These are phyloP conservation scores for Helicolenus hilgendorfi DNA, from an alignment of 2,797 vertebrate genomes.

Conservation along the genomic window DNA sequence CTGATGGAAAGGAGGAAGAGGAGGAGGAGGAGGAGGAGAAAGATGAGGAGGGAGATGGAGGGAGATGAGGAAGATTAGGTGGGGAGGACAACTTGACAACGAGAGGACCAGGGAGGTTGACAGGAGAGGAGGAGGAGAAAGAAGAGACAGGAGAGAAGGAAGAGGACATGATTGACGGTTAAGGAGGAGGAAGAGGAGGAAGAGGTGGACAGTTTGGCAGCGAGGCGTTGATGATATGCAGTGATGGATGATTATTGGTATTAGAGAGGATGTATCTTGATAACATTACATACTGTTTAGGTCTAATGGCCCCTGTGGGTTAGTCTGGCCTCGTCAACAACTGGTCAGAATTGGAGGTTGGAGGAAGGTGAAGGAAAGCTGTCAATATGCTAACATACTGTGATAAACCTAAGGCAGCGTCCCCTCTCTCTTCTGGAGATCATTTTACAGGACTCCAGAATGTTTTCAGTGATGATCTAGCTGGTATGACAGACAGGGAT, in stretches of 20 bases:
- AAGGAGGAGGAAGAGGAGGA: conserved; percentile 4
- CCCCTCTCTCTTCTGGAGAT: no score
- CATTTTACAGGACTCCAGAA: no score
- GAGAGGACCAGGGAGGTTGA: conserved; percentile 22
- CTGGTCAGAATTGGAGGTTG: no score
- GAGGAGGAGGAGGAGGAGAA: background rate
- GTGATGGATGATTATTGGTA: background rate
- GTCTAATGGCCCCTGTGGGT: background rate
- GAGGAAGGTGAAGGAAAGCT: no score
- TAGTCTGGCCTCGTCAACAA: no score
- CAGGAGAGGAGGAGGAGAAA: conserved; percentile 12
- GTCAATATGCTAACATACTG: no score
- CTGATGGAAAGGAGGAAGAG: conserved; percentile 32
- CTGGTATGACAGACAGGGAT: no score
- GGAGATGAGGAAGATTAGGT: conserved; percentile 20
- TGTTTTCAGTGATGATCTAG: no score
- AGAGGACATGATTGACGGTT: conserved; percentile 29
- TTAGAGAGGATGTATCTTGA: background rate
- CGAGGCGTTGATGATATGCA: background rate
- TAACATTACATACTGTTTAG: background rate
- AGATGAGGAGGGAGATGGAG: background rate
- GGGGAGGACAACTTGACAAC: conserved; percentile 35
- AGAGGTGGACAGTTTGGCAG: background rate
- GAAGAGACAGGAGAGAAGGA: conserved; percentile 16
- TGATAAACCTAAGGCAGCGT: no score